Evolutionary conservation across 2,113 vertebrate species (phyloP), one percentile per base, ranked within the genome.

Genomic region (Neolamprologus ventralis): DNA sequence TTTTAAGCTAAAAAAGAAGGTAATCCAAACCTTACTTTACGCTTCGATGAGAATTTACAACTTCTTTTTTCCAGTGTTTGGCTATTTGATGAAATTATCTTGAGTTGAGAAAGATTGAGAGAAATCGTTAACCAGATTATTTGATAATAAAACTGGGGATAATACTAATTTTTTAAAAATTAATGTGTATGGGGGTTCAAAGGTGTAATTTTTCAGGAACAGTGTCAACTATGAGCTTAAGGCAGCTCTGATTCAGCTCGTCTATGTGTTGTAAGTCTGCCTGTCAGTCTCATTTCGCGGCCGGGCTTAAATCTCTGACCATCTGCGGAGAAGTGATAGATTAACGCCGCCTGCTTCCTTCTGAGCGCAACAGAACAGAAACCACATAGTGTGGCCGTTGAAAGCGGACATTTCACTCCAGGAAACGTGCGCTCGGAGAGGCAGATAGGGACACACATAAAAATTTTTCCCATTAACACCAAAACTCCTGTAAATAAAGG

Each of bases 391-490:
- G 90, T 58, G 85, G 79, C 83, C 81, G 88, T 42, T 90, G 71
- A 91, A 84, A 91, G 83, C 68, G 87, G 90, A 93, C 91, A 93
- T 92, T 86, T 91, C 37, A 91, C 89, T 90, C 68, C 84, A 81
- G 86, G 81, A 88, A 90, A 73, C 35, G 53, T 26, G 37, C 80
- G 42, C 26, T 40, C 17, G 31, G 13, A 33, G 14, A 5, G 31
- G 13, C 26, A 71, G 51, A 80, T 28, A 33, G 19, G 37, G 33
- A 78, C 4, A 49, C 54, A 57, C 47, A 19, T n/a, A 33, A 26
- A 49, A 33, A 17, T 0, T 1, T 0, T 17, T 65, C 33, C 8
- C 5, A 0, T 1, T 21, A 60, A 86, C 82, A 81, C 37, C 14
- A 13, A 17, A 85, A 42, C 68, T 11, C 58, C 23, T 9, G 78